Conservation (phyloP, 2,113 vertebrate genomes). For the Pluvianellus socialis region DNA sequence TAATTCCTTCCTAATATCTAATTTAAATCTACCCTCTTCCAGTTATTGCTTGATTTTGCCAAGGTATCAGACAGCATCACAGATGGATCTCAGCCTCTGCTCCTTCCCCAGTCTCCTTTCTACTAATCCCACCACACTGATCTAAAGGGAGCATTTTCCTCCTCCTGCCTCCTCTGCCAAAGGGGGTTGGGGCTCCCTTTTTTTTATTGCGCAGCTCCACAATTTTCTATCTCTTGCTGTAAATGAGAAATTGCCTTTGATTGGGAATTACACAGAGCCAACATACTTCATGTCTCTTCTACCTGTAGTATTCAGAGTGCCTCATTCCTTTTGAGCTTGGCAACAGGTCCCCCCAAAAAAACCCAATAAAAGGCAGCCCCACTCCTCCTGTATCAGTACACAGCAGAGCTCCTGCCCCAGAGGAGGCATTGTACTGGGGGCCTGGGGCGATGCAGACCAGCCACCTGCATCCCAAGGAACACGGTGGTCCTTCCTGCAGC, state of each 20-base stretch:
- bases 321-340: background rate
- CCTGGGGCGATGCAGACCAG: rapidly evolving
- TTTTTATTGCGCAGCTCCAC: background rate
- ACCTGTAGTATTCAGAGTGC: background rate
- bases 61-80: rapidly evolving
- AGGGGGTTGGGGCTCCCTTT: background rate
- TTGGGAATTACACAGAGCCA: background rate
- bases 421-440: rapidly evolving
- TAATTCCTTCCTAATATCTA: background rate
- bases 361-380: rapidly evolving
- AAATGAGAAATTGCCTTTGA: background rate
- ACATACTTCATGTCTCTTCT: background rate
- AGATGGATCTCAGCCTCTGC: background rate
- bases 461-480: background rate
- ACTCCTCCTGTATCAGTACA: rapidly evolving
- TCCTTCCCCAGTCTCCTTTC: background rate
- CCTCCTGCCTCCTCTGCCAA: background rate
- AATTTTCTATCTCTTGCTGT: background rate
- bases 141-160: background rate
- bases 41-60: background rate
- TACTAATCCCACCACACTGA: background rate
- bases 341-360: background rate
- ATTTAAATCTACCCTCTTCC: background rate
- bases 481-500: rapidly evolving
- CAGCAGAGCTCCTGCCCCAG: background rate